Base-by-base conservation (phyloP, 2,113 vertebrate species). In the Gymnocephalus cernua region DNA sequence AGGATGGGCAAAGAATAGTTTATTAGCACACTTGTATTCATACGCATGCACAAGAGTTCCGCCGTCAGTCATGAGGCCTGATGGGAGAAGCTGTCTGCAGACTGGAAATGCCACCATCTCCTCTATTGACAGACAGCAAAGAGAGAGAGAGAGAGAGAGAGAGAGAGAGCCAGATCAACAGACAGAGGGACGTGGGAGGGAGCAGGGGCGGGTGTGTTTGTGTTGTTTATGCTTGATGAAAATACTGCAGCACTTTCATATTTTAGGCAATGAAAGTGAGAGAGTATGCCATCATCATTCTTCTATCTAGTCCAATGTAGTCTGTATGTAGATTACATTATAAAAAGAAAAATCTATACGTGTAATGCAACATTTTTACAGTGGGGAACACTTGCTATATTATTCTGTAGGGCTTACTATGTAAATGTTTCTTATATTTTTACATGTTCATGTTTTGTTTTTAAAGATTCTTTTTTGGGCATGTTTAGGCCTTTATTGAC, bases 81-180 rank as follows among this genome's bases (percentile, higher is more conserved):
- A 88, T 84, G 89, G 88, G 89, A 89, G 80, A 88, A 90, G 83
- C 88, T 87, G 89, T 90, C 89, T 79, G 77, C 59, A 25, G 86
- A 64, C 86, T 84, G 82, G 72, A 91, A 89, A 88, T 87, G 86
- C 85, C 87, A 89, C 53, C 67, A 38, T 67, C 70, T 86, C 78
- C 76, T 81, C 61, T 66, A 25, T 44, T 85, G 87, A 88, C 87
- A 82, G 86, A 82, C 82, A 74, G 90, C 50, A 48, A 74, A 79
- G 5, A 35, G n/a, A n/a, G n/a, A n/a, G n/a, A n/a, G n/a, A n/a
- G n/a, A n/a, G n/a, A n/a, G n/a, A n/a, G n/a, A n/a, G 32, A 64
- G 66, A 73, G 29, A 50, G 79, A 71, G 77, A 74, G 79, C 14
- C 53, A 35, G 67, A 80, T 71, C 50, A 63, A 81, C 69, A 74